Base-by-base conservation (phyloP, 2,113 vertebrate species). In the Rhombomys opimus region DNA sequence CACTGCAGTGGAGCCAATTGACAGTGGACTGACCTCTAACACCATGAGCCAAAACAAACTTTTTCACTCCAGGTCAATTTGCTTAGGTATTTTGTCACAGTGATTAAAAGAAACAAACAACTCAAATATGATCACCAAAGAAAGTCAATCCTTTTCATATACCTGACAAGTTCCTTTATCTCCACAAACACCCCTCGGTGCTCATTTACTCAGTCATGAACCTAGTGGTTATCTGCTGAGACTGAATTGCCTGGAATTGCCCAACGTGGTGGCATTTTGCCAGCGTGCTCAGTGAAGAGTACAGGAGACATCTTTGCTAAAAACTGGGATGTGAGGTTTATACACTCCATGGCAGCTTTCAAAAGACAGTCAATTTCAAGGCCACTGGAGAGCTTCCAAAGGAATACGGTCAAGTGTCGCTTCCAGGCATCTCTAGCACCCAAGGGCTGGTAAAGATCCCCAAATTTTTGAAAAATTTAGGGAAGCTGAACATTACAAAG, bases 181-280 rank as follows among this genome's bases (percentile, higher is more conserved):
- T 46, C 46, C 18, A 8, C 30, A 77, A 18, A 75, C 5, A 30
- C 2, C 27, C 32, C 6, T 1, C 0, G 5, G 7, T 2, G 1
- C 3, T 15, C 59, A 23, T 1, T 38, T 17, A 38, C 46, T 15
- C 20, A 46, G 65, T 59, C 35, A 9, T 30, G n/a, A 22, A 65
- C 30, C 30, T 46, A 54, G 52, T 14, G 4, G 4, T 15, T 27
- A n/a, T 12, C 52, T 12, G 7, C 23, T 0, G 27, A 52, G 23
- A 30, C 63, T 15, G 35, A 25, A 20, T 25, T 15, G 8, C 27
- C 73, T 50, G 17, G 38, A 61, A 76, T 52, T 10, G 27, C 11
- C 13, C 35, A 38, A 12, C 13, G 0, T 13, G 7, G 4, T 4
- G 22, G 8, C 8, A 8, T n/a, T 73, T 1, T 52, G 15, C 41